phyloP scores from a whole-genome alignment of 2,888 invertebrate species.

The Caenorhabditis sulstoni region DNA sequence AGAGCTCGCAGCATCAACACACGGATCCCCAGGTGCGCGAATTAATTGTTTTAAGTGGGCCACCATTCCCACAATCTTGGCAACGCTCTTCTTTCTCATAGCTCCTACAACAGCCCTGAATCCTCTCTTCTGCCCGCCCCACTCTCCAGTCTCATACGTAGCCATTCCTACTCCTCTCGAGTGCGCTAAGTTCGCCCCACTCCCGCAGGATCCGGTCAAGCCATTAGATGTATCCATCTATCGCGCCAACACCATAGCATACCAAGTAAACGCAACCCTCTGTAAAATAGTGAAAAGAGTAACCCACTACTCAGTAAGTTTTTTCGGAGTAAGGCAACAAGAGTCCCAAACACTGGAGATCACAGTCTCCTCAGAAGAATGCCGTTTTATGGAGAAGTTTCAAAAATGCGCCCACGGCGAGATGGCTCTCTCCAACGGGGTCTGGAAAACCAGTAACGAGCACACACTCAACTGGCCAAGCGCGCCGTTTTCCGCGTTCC shows the following conservation, averaged over 20 bases:
- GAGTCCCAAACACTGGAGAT: neutral
- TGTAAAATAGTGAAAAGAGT: too few species aligned
- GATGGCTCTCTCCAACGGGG: neutral
- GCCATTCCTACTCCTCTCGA: neutral
- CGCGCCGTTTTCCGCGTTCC: neutral
- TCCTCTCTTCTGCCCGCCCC: too few species aligned
- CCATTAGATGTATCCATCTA: neutral
- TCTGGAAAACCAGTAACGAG: neutral
- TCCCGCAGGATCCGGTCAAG: too few species aligned
- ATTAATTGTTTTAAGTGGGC: too few species aligned
- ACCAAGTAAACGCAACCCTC: neutral
- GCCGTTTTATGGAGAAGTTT: neutral
- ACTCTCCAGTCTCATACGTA: neutral
- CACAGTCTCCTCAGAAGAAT: neutral
- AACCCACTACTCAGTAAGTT: too few species aligned
- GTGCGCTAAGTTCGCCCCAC: neutral
- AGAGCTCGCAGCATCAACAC: too few species aligned
- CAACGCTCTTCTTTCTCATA: too few species aligned
- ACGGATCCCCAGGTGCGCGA: too few species aligned
- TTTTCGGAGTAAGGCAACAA: too few species aligned
- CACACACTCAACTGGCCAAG: constrained; percentile 9
- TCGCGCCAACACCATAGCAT: neutral
- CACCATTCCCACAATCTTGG: too few species aligned
- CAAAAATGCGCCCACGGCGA: constrained; percentile 1
- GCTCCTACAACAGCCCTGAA: too few species aligned